Percentiles rank a stretch among this genome's conserved stretches.
Conservation (phyloP, 1,140 invertebrate species). For the Tigriopus japonicus region DNA sequence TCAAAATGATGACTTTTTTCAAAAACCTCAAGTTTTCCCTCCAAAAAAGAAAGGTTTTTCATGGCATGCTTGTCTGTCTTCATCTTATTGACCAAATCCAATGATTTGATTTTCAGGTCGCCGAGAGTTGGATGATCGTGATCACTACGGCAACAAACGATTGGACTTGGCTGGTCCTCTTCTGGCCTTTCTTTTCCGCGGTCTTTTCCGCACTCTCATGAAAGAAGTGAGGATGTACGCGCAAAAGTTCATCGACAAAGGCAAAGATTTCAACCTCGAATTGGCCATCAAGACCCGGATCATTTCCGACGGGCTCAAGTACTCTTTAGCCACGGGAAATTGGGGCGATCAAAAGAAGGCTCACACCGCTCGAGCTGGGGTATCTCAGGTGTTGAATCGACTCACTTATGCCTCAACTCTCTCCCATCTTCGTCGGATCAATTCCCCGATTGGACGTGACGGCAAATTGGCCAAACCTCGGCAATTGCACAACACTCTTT, state of each 20-base stretch:
- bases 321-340: slow-evolving; percentile 94
- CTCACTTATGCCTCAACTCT: slow-evolving; percentile 93
- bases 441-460: slow-evolving; percentile 94
- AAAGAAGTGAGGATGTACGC: slow-evolving; percentile 95
- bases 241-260: slow-evolving; percentile 94
- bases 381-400: slow-evolving; percentile 80
- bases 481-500: slow-evolving; percentile 92
- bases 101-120: slow-evolving; percentile 29
- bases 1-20: no score
- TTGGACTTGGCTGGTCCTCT: slow-evolving; percentile 90
- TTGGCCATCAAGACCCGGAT: slow-evolving; percentile 92
- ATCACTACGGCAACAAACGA: slow-evolving; percentile 98
- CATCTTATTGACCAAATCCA: no score
- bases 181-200: slow-evolving; percentile 83
- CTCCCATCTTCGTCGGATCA: slow-evolving; percentile 87
- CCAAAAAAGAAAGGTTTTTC: no score
- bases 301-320: slow-evolving; percentile 86
- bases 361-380: slow-evolving; percentile 84
- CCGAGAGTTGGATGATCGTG: slow-evolving; percentile 88
- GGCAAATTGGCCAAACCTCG: slow-evolving; percentile 94
- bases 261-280: slow-evolving; percentile 94
- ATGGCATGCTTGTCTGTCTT: no score
- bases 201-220: slow-evolving; percentile 76
- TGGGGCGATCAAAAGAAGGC: slow-evolving; percentile 99
- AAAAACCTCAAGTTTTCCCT: no score